These are phyloP conservation scores for Anableps anableps DNA, from an alignment of 2,797 vertebrate species.

Conservation along the genomic window DNA sequence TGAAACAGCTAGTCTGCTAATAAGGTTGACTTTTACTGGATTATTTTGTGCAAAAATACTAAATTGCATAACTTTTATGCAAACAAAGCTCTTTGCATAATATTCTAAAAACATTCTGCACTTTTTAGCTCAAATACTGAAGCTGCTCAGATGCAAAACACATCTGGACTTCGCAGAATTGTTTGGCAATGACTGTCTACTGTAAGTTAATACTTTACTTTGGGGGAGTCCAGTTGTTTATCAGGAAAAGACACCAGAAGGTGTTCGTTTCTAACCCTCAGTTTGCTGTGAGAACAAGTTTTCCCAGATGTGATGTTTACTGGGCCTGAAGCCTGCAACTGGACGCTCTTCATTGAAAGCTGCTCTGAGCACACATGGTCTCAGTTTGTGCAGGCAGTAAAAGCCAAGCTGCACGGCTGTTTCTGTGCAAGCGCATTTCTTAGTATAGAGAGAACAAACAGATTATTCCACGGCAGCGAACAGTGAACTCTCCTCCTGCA, in stretches of 20 bases:
- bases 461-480: constrained; percentile 30
- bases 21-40: too few species aligned
- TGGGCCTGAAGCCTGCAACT: neutral
- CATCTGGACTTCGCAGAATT: neutral
- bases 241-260: neutral
- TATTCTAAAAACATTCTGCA: neutral
- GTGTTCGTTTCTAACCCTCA: neutral
- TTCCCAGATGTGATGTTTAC: neutral
- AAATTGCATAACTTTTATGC: neutral
- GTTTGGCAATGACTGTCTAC: neutral
- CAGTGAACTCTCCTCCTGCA: constrained; percentile 28
- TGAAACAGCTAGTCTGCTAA: too few species aligned
- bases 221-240: neutral
- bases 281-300: neutral
- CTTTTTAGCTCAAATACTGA: neutral
- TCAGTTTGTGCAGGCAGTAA: constrained; percentile 14
- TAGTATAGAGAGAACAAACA: constrained; percentile 37
- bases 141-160: neutral
- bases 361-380: constrained; percentile 17
- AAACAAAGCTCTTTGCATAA: neutral
- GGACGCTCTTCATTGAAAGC: neutral
- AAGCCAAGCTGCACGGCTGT: constrained; percentile 9
- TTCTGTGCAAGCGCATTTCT: constrained; percentile 22
- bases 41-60: too few species aligned
- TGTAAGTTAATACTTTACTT: neutral